Base-by-base conservation (phyloP, 2,113 vertebrate species). In the Malurus alboscapulatus region DNA sequence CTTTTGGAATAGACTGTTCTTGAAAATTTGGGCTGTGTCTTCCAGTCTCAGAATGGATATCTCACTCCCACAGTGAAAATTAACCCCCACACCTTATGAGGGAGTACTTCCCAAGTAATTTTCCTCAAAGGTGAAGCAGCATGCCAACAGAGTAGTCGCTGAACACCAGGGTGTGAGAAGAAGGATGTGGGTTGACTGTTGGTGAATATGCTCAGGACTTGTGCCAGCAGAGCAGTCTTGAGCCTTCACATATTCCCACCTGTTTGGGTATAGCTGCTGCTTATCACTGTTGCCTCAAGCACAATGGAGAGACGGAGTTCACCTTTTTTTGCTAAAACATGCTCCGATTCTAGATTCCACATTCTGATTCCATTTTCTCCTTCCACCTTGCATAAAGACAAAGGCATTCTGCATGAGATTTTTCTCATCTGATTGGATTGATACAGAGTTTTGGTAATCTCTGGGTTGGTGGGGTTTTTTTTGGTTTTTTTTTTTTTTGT, bases 221-320 rank as follows among this genome's bases (percentile, higher is more conserved):
- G 26, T 2, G 4, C 53, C 53, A 67, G 57, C 45, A 74, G 47
- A 81, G 22, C 24, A 72, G 51, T 42, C 54, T 58, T 72, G 48
- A 58, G 32, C 16, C 14, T 68, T 87, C 26, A 10, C 21, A 30
- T 75, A 61, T 44, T 59, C 26, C 45, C 11, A 13, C 22, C n/a
- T 89, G 36, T 50, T 68, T 30, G 32, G 21, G 14, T 73, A 27
- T 26, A 55, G n/a, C 45, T 54, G 66, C 47, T 83, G 42, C 53
- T 83, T 36, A n/a, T 86, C 12, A 2, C 25, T 71, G 44, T 53
- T 80, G 17, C 44, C 12, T 86, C 55, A 20, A 84, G 63, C 47
- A 62, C 42, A 20, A 29, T 0, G 1, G 34, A 80, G 27, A 29
- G 9, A 50, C 9, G 9, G 34, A 5, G 17, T 65, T 76, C 3